phyloP scores from a whole-genome alignment of 2,113 vertebrate genomes.

The Orthochromis malagaraziensis region DNA sequence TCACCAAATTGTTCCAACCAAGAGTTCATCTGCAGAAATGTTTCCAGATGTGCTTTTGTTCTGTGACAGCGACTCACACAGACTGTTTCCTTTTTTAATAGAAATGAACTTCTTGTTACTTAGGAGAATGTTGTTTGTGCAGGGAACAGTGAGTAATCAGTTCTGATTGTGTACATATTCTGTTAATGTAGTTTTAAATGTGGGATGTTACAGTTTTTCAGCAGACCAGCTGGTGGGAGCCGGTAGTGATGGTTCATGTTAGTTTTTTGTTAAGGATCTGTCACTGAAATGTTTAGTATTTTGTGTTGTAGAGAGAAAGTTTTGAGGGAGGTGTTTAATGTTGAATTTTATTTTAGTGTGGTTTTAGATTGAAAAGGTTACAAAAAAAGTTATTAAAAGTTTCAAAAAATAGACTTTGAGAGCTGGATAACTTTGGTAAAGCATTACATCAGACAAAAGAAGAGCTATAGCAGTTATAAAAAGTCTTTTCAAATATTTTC shows the following conservation, averaged over 20 bases:
- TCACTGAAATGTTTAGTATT: neutral
- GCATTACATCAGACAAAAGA: neutral
- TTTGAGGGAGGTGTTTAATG: neutral
- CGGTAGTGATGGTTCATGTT: slow-evolving; percentile 64
- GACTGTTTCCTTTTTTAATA: slow-evolving; percentile 5
- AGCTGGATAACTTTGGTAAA: neutral
- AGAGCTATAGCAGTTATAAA: neutral
- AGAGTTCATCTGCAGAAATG: neutral
- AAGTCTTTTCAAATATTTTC: neutral
- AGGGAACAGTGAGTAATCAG: neutral
- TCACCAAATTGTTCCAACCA: neutral
- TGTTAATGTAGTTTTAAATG: slow-evolving; percentile 71
- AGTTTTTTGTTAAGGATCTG: neutral
- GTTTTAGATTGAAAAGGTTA: slow-evolving; percentile 7
- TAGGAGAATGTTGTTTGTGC: slow-evolving; percentile 41
- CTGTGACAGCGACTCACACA: neutral
- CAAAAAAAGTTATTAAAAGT: slow-evolving; percentile 28
- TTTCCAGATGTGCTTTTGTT: neutral
- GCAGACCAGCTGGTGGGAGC: slow-evolving; percentile 46
- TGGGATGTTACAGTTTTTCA: neutral
- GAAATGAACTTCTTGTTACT: slow-evolving; percentile 31
- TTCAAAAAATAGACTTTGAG: neutral
- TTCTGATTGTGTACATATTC: slow-evolving; percentile 37
- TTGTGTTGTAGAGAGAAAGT: slow-evolving; percentile 17
- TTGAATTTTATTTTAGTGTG: slow-evolving; percentile 6